Conservation (phyloP, 2,797 vertebrate genomes). For the Rhinichthys osculus region DNA sequence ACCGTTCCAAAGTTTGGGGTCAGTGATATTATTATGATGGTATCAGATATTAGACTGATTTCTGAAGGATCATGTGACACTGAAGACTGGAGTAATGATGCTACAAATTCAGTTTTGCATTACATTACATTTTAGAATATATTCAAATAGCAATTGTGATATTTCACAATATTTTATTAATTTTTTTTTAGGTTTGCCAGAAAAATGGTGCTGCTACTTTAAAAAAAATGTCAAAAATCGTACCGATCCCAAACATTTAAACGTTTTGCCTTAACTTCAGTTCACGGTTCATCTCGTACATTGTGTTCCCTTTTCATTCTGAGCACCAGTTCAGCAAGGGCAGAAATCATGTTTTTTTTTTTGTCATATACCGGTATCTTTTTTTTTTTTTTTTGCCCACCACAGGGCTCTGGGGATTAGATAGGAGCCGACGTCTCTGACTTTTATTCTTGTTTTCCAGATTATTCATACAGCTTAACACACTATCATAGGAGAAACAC, state of each 20-base stretch:
- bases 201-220: neutral
- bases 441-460: conserved; percentile 1
- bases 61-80: neutral
- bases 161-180: no score
- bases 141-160: no score
- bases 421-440: conserved; percentile 35
- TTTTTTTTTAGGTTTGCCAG: neutral
- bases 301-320: neutral
- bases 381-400: conserved; percentile 43
- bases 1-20: neutral
- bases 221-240: neutral
- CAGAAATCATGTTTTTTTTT: conserved; percentile 36
- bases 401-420: conserved; percentile 50
- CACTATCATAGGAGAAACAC: conserved; percentile 58
- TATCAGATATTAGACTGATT: neutral
- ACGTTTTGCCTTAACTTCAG: neutral
- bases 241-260: neutral
- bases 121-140: neutral
- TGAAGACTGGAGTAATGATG: neutral
- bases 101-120: neutral
- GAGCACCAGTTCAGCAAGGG: neutral
- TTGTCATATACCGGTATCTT: conserved; percentile 1
- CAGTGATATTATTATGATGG: neutral
- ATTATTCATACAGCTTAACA: conserved; percentile 64
- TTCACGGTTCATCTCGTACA: neutral